Conservation (phyloP, 2,888 invertebrate genomes). For the Anodontia alba region DNA sequence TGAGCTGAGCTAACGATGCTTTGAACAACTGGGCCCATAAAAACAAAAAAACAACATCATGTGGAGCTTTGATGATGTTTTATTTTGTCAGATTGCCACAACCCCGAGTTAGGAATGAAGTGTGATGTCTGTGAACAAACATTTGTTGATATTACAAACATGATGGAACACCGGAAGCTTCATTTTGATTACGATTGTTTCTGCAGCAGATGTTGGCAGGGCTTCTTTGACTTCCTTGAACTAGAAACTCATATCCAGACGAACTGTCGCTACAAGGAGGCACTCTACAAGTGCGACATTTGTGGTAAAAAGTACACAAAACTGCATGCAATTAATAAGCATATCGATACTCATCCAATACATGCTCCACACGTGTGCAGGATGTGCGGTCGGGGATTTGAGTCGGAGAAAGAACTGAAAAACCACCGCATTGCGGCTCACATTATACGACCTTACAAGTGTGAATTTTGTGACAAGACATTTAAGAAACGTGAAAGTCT, state of each 20-base stretch:
- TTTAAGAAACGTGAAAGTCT: slow-evolving; percentile 59
- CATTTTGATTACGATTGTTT: slow-evolving; percentile 63
- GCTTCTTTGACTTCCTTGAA: slow-evolving; percentile 60
- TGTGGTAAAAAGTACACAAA: slow-evolving; percentile 59
- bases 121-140: slow-evolving; percentile 62
- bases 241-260: slow-evolving; percentile 55
- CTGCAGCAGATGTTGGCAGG: slow-evolving; percentile 62
- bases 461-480: slow-evolving; percentile 57
- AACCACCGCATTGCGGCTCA: slow-evolving; percentile 56
- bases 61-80: too few relatives aligned
- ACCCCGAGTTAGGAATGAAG: slow-evolving; percentile 56
- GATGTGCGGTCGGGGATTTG: slow-evolving; percentile 62
- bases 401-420: slow-evolving; percentile 51
- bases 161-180: slow-evolving; percentile 59
- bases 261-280: slow-evolving; percentile 56
- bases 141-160: slow-evolving; percentile 37
- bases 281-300: slow-evolving; percentile 57
- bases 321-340: slow-evolving; percentile 55
- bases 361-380: slow-evolving; percentile 60
- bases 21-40: too few relatives aligned
- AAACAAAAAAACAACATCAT: too few relatives aligned
- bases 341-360: slow-evolving; percentile 63
- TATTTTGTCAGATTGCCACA: slow-evolving; percentile 20
- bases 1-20: too few relatives aligned
- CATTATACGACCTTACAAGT: slow-evolving; percentile 58